Evolutionary conservation across 2,888 invertebrate genomes (phyloP), one percentile per base, ranked within the genome.

Genomic region (Dysmachus trigonus): DNA sequence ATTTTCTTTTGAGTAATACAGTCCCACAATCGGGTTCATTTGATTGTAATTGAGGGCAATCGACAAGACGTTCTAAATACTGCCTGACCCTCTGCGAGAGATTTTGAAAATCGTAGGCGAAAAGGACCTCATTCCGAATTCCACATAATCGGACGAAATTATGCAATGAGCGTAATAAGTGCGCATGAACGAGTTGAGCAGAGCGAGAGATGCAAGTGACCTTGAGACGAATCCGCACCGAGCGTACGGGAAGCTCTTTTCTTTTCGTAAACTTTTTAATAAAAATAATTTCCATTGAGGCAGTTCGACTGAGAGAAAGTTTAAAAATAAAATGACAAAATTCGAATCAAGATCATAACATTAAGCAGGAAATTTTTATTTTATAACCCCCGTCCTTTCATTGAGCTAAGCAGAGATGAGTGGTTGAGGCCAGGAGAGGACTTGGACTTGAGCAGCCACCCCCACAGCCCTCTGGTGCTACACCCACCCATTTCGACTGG

Each of bases 131-230:
- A 47, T 47, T 47, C 33, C 47, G 18, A n/a, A 47, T 47, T 47
- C 62, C 62, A 62, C 62, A 62, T 27, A 62, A 62, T 62, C 22
- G 62, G 18, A 1, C 22, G 22, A 81, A 53, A 81, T 81, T 81
- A 81, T 81, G 81, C 81, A 81, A 81, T 81, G 53, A 33, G n/a
- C n/a, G 53, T 31, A 18, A 81, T 31, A 33, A 81, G 18, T 81
- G 81, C 81, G 81, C 81, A 81, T 81, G 81, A 62, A 53, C 81
- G 18, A 27, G 51, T 47, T 22, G 22, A 53, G 53, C 27, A 33
- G 30, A 62, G 62, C 27, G 62, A 62, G 27, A 62, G 30, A 53
- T 81, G 81, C 81, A 81, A 51, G 81, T 62, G 81, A 81, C 81
- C 81, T 81, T 81, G 81, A 62, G 18, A 81, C 27, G 2, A 53